Conservation (phyloP, 2,888 invertebrate species). For the Rhodophaea formosa region DNA sequence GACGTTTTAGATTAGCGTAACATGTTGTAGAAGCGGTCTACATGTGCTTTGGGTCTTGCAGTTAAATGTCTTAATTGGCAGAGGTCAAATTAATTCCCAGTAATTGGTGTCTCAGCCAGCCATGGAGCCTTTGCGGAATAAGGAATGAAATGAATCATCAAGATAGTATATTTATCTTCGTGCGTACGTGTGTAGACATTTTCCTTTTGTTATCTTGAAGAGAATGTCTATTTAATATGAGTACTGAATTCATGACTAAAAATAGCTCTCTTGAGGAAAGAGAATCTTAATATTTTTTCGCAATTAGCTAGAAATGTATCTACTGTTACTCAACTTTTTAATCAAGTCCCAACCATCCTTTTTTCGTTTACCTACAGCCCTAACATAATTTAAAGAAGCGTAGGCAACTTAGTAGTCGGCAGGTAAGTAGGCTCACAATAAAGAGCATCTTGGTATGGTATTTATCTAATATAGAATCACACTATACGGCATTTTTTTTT, state of each 20-base stretch:
- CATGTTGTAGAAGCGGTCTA: neutral
- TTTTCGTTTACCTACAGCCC: too few species aligned
- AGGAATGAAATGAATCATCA: slow-evolving; percentile 22
- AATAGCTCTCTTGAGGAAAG: neutral
- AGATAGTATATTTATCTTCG: slow-evolving; percentile 11
- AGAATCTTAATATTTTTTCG: neutral
- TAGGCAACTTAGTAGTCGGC: too few species aligned
- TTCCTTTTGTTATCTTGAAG: slow-evolving; percentile 22
- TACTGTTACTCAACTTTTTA: neutral
- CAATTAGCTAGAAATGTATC: too few species aligned
- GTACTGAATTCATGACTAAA: slow-evolving; percentile 9
- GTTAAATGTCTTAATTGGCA: slow-evolving; percentile 58
- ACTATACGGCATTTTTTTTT: too few species aligned
- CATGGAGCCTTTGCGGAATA: slow-evolving; percentile 40
- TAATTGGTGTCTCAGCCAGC: slow-evolving; percentile 57
- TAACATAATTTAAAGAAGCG: too few species aligned
- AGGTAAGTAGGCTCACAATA: too few species aligned
- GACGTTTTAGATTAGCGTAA: neutral
- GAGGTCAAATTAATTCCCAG: slow-evolving; percentile 75
- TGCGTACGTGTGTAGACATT: slow-evolving; percentile 3
- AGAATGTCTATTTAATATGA: neutral
- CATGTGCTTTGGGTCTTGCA: slow-evolving; percentile 35
- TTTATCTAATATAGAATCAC: too few species aligned
- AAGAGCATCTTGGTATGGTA: too few species aligned
- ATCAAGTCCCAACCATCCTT: too few species aligned